Evolutionary conservation across 2,113 vertebrate genomes (phyloP).

Genomic region (Ptyas mucosa): DNA sequence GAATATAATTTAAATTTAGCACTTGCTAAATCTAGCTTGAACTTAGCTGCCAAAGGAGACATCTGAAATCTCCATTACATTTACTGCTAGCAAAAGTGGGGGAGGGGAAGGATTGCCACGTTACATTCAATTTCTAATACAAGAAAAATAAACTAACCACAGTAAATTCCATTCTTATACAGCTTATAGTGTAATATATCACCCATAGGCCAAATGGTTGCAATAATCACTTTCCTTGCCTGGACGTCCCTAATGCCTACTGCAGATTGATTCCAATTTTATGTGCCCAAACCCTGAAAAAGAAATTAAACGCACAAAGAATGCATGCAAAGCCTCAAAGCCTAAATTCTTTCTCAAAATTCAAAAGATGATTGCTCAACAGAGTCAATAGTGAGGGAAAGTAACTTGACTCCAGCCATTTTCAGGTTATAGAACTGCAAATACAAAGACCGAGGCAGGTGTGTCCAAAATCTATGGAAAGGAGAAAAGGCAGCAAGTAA

Average conservation of each 20-base stretch:
- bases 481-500: not conserved
- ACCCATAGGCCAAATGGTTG: not conserved
- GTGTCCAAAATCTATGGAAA: not conserved
- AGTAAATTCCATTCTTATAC: not conserved
- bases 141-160: conserved; percentile 6
- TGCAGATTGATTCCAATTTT: not conserved
- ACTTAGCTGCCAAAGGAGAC: conserved; percentile 18
- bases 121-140: conserved; percentile 10
- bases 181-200: conserved; percentile 10
- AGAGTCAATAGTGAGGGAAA: not conserved
- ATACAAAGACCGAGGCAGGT: not conserved
- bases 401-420: not conserved
- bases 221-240: not conserved
- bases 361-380: not conserved
- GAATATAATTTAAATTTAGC: not conserved
- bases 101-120: conserved; percentile 4
- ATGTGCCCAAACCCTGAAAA: not conserved
- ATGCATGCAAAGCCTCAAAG: not conserved
- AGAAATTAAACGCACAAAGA: not conserved
- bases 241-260: not conserved
- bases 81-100: not conserved
- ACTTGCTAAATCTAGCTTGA: conserved; percentile 24
- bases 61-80: not conserved
- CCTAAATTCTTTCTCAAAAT: not conserved
- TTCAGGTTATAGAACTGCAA: not conserved